Evolutionary conservation across 2,113 vertebrate genomes (phyloP).

Genomic region (Sceloporus tristichus): DNA sequence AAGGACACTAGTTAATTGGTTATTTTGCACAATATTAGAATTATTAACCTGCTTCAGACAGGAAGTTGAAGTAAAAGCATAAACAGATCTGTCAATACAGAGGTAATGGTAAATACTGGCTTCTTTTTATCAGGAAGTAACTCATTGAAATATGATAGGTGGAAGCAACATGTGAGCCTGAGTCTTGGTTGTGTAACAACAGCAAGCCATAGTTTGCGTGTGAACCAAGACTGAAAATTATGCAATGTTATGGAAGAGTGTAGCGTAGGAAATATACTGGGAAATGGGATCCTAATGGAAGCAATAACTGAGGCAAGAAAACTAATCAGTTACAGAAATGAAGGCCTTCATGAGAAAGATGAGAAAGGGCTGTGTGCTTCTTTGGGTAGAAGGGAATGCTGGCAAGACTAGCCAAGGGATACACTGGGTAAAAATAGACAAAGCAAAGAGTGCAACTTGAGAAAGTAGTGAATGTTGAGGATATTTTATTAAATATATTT

Average conservation of each 20-base stretch:
- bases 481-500: neutral
- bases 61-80: neutral
- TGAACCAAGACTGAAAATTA: too few species aligned
- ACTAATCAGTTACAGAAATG: neutral
- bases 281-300: too few species aligned
- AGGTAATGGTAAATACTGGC: neutral
- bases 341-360: too few species aligned
- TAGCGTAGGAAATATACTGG: too few species aligned
- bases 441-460: neutral
- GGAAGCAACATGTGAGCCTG: neutral
- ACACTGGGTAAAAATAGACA: too few species aligned
- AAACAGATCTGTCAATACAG: neutral
- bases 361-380: too few species aligned
- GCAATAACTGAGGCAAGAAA: neutral
- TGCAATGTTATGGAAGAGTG: too few species aligned
- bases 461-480: neutral
- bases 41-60: neutral
- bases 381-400: too few species aligned
- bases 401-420: too few species aligned
- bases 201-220: neutral
- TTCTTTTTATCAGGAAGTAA: neutral
- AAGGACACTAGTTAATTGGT: neutral
- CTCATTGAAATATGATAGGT: neutral
- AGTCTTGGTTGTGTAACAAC: neutral
- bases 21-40: neutral